Evolutionary conservation across 2,888 invertebrate species (phyloP).

Genomic region (Cerceris ruficornis): DNA sequence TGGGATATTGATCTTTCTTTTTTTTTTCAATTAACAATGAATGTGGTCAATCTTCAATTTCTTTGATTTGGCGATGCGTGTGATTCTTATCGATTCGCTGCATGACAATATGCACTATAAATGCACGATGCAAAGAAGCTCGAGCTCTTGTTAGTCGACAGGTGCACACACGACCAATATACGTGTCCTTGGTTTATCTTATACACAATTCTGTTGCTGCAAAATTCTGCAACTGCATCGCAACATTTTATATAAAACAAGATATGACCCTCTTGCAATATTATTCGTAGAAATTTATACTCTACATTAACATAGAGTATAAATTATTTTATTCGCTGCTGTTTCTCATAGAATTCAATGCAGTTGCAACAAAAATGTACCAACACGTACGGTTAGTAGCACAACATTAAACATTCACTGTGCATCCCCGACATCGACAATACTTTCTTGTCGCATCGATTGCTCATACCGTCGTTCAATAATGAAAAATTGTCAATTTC

Average conservation of each 20-base stretch:
- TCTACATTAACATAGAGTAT: not conserved
- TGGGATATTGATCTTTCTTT: not conserved
- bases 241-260: not conserved
- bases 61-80: constrained; percentile 10
- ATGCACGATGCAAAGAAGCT: constrained; percentile 63
- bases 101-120: constrained; percentile 40
- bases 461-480: constrained; percentile 24
- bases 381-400: constrained; percentile 58
- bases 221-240: constrained; percentile 47
- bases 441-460: constrained; percentile 29
- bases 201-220: constrained; percentile 18
- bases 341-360: constrained; percentile 23
- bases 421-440: constrained; percentile 48
- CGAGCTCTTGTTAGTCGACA: constrained; percentile 66
- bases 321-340: not conserved
- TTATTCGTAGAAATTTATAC: not conserved
- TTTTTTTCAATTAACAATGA: not conserved
- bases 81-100: constrained; percentile 24
- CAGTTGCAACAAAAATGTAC: constrained; percentile 41
- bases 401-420: constrained; percentile 68
- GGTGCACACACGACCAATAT: constrained; percentile 54
- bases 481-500: constrained; percentile 42
- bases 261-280: not conserved
- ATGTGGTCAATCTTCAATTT: not conserved
- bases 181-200: constrained; percentile 31